Evolutionary conservation across 2,888 invertebrate species (phyloP).

Genomic region (Hemicrepidius hirtus): DNA sequence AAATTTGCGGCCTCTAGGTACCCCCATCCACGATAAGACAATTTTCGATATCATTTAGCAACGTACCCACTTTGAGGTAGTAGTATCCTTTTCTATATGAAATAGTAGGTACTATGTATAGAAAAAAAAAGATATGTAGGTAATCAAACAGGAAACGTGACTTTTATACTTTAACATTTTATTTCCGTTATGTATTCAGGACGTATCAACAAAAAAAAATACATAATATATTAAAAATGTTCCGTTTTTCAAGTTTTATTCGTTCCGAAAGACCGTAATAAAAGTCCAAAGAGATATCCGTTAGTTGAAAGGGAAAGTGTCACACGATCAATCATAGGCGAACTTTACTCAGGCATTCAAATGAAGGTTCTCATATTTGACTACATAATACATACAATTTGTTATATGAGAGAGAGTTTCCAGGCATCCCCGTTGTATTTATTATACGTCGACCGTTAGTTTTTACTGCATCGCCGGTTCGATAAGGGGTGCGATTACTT

Average conservation of each 20-base stretch:
- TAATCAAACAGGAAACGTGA: no score
- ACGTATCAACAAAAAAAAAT: no score
- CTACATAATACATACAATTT: conserved; percentile 30
- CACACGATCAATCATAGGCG: conserved; percentile 24
- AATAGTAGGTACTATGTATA: no score
- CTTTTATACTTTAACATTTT: no score
- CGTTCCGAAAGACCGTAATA: conserved; percentile 2
- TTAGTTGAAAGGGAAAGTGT: conserved; percentile 21
- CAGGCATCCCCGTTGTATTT: not conserved
- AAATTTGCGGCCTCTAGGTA: no score
- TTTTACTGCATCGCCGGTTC: not conserved
- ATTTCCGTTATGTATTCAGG: no score
- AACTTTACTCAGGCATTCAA: conserved; percentile 23
- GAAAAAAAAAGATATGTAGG: no score
- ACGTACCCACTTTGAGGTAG: no score
- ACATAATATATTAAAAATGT: not conserved
- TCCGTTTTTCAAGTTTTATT: not conserved
- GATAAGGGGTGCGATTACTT: conserved; percentile 6
- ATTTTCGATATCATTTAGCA: no score
- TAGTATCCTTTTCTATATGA: no score
- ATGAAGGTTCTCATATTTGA: conserved; percentile 29
- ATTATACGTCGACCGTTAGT: not conserved
- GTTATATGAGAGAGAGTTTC: not conserved
- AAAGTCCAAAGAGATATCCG: conserved; percentile 12
- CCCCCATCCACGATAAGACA: no score